phyloP scores from a whole-genome alignment of 2,888 invertebrate species.

The Eristalis arbustorum region DNA sequence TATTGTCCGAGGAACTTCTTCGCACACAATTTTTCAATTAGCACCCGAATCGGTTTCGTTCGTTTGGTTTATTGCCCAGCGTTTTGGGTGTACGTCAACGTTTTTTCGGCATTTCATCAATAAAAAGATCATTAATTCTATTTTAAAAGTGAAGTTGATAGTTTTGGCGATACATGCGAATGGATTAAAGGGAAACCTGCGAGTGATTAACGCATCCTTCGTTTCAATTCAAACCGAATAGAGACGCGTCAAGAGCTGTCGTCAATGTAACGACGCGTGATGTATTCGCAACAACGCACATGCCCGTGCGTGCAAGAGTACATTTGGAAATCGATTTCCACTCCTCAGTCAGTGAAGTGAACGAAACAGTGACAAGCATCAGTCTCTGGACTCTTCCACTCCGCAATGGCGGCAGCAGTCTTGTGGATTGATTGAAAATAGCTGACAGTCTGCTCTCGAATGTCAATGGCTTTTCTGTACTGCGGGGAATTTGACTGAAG shows the following conservation, averaged over 20 bases:
- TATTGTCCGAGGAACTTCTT: background rate
- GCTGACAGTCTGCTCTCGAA: background rate
- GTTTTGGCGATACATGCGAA: background rate
- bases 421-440: background rate
- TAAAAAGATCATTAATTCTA: slow-evolving; percentile 43
- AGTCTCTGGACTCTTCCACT: background rate
- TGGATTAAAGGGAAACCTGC: background rate
- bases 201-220: background rate
- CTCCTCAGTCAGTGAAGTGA: slow-evolving; percentile 7
- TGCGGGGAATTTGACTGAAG: background rate
- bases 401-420: background rate
- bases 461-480: background rate
- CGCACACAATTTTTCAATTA: slow-evolving; percentile 31
- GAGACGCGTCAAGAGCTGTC: background rate
- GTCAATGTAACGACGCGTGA: background rate
- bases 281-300: background rate
- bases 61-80: background rate
- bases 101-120: slow-evolving; percentile 18
- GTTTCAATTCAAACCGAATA: background rate
- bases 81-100: background rate
- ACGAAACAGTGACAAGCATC: background rate
- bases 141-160: background rate
- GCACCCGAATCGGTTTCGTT: slow-evolving; percentile 4
- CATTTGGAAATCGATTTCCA: slow-evolving; percentile 22
- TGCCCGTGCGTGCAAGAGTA: background rate